These are phyloP conservation scores for Andrena flavipes DNA, from an alignment of 2,888 invertebrate species.

Conservation along the genomic window DNA sequence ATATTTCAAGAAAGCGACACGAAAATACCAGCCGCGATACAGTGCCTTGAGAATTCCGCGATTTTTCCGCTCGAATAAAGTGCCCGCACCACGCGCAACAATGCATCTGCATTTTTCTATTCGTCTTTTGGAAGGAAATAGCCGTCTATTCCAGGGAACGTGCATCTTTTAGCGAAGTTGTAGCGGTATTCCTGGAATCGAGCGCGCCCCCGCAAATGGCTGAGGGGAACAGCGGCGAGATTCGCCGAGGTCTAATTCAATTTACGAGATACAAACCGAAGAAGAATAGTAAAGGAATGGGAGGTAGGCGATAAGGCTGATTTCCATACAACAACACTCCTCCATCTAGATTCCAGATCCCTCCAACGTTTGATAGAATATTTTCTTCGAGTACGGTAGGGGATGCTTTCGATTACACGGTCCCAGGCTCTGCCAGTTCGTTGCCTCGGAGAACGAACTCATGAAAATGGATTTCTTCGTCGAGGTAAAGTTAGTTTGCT, in stretches of 20 bases:
- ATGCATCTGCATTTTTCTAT: background rate
- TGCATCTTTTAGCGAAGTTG: background rate
- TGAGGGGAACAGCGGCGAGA: background rate
- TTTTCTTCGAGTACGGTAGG: background rate
- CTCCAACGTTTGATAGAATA: too few relatives aligned
- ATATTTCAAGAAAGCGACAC: too few relatives aligned
- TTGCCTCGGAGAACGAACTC: too few relatives aligned
- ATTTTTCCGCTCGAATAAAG: background rate
- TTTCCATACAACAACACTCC: conserved; percentile 4
- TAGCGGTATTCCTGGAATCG: background rate
- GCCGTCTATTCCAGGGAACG: background rate
- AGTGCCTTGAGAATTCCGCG: background rate
- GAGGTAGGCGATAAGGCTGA: background rate
- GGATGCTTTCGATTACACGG: background rate
- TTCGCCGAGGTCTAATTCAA: conserved; percentile 7
- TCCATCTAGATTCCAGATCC: background rate
- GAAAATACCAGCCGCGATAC: too few relatives aligned
- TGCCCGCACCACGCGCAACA: background rate
- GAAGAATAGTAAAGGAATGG: background rate
- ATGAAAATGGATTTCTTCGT: too few relatives aligned
- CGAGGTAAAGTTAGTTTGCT: too few relatives aligned
- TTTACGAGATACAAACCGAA: background rate
- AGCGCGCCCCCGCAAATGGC: background rate
- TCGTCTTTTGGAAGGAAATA: background rate
- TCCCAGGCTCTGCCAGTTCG: too few relatives aligned